Percentiles rank a stretch among this genome's conserved stretches.
Conservation (phyloP, 2,797 vertebrate species). For the Enoplosus armatus region DNA sequence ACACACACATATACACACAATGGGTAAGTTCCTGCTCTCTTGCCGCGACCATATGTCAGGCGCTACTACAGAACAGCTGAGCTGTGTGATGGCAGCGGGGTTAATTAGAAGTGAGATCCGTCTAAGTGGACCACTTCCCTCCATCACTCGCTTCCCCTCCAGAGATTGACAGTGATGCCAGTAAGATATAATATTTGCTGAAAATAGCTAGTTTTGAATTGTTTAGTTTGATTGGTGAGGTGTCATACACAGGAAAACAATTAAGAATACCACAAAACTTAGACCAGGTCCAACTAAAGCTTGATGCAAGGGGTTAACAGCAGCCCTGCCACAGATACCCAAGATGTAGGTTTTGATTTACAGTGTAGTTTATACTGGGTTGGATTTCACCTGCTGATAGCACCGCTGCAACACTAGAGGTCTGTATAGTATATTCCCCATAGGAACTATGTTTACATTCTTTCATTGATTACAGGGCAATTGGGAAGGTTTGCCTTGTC, state of each 20-base stretch:
- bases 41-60: constrained; percentile 52
- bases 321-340: background rate
- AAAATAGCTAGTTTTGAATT: background rate
- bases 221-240: background rate
- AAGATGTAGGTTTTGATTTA: background rate
- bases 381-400: background rate
- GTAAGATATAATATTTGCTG: background rate
- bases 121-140: constrained; percentile 59
- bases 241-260: background rate
- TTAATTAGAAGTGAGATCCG: constrained; percentile 64
- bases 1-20: constrained; percentile 13
- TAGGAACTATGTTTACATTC: background rate
- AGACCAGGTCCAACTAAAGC: background rate
- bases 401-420: background rate
- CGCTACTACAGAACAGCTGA: constrained; percentile 50
- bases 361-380: background rate
- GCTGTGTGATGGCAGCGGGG: constrained; percentile 34
- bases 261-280: background rate
- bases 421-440: background rate
- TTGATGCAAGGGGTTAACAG: background rate
- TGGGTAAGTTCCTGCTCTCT: constrained; percentile 3
- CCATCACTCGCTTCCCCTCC: background rate
- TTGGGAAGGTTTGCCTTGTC: background rate
- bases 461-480: background rate
- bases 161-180: constrained; percentile 26